Percentiles rank a stretch among this genome's conserved stretches.
Evolutionary conservation across 2,888 invertebrate species (phyloP).

Genomic region (Himalopsyche japonica): DNA sequence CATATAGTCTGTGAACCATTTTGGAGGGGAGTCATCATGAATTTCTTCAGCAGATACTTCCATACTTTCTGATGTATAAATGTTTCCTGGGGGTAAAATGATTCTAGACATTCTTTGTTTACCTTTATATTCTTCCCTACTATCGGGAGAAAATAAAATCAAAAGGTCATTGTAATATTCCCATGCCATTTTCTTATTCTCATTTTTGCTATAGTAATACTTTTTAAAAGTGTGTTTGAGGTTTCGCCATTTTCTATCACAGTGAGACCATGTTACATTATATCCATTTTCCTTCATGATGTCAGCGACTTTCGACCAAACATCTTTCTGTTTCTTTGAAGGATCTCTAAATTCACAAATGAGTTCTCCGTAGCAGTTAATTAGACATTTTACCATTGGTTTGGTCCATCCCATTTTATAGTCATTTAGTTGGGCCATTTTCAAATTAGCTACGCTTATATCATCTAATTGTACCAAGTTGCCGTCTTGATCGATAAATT

Average conservation of each 20-base stretch:
- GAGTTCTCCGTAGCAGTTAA: conserved; percentile 22
- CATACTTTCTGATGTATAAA: background rate
- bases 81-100: conserved; percentile 8
- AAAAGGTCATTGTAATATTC: conserved; percentile 35
- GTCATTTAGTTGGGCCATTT: background rate
- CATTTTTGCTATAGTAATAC: conserved; percentile 16
- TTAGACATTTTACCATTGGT: conserved; percentile 22
- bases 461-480: background rate
- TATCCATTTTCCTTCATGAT: conserved; percentile 15
- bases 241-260: conserved; percentile 26
- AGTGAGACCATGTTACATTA: conserved; percentile 14
- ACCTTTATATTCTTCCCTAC: conserved; percentile 6
- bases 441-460: background rate
- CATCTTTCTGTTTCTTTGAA: conserved; percentile 20
- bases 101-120: conserved; percentile 22
- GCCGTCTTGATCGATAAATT: conserved; percentile 3
- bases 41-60: background rate
- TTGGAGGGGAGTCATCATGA: background rate
- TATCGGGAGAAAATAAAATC: conserved; percentile 29
- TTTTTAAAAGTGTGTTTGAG: conserved; percentile 24
- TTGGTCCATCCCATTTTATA: conserved; percentile 16
- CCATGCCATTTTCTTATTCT: conserved; percentile 22
- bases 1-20: conserved; percentile 27
- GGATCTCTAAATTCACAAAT: conserved; percentile 27
- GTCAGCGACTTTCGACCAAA: conserved; percentile 15